These are phyloP conservation scores for Sebastolobus altivelis DNA, from an alignment of 2,797 vertebrate genomes.

Conservation along the genomic window DNA sequence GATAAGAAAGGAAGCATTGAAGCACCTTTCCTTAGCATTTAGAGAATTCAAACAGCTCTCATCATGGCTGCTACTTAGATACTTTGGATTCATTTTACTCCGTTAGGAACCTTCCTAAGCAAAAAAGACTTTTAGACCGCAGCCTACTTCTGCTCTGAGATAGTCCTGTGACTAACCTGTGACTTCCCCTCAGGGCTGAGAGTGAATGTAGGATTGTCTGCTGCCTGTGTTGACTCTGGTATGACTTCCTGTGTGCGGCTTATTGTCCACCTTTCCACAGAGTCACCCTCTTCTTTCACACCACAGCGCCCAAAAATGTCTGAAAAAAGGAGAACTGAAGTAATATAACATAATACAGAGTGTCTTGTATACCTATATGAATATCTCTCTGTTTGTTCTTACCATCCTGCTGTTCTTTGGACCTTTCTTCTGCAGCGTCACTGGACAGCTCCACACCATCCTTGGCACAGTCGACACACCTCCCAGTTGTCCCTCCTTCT, in stretches of 20 bases:
- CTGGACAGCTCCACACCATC: constrained; percentile 41
- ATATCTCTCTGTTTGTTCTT: neutral
- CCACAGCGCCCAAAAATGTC: constrained; percentile 49
- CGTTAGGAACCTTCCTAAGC: too few relatives aligned
- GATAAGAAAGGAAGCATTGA: too few relatives aligned
- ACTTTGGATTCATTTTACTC: too few relatives aligned
- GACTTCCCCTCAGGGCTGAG: constrained; percentile 47
- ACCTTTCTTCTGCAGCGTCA: constrained; percentile 31
- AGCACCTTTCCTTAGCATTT: too few relatives aligned
- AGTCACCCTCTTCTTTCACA: constrained; percentile 65
- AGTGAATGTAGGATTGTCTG: constrained; percentile 18
- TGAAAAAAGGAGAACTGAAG: constrained; percentile 10
- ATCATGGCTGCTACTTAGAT: too few relatives aligned
- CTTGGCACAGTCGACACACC: constrained; percentile 62
- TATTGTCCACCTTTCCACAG: constrained; percentile 60
- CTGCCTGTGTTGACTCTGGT: constrained; percentile 35
- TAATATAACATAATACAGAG: neutral
- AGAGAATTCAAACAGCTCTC: too few relatives aligned
- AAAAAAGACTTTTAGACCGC: too few relatives aligned
- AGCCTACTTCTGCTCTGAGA: neutral
- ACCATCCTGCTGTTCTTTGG: constrained; percentile 48
- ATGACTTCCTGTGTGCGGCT: constrained; percentile 44
- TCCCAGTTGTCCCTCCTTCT: constrained; percentile 40
- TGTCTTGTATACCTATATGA: neutral
- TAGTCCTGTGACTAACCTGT: constrained; percentile 57